A percentile compares a stretch with the other conserved stretches of the same genome.
Evolutionary conservation across 1,140 invertebrate species (phyloP).

Genomic region (Sminthurides bifidus): DNA sequence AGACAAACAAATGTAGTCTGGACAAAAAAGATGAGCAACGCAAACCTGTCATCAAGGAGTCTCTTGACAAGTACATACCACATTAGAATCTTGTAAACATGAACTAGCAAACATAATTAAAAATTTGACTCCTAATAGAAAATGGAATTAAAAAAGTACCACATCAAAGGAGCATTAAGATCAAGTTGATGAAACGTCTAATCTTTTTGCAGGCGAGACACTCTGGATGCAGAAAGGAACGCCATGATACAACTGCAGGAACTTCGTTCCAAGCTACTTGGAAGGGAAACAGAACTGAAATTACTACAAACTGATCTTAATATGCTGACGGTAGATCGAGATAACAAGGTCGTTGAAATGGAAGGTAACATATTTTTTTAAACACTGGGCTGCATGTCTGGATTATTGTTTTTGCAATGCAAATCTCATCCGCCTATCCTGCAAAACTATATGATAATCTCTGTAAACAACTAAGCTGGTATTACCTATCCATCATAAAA

Average conservation of each 20-base stretch:
- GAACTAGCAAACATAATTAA: no score
- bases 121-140: not conserved
- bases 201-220: conserved; percentile 16
- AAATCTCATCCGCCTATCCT: no score
- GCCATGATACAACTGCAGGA: conserved; percentile 25
- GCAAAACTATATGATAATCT: no score
- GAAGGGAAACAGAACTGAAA: conserved; percentile 28
- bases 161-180: not conserved
- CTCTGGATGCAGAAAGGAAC: conserved; percentile 25
- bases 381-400: no score
- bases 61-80: not conserved
- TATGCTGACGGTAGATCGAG: conserved; percentile 25
- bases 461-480: no score
- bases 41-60: not conserved
- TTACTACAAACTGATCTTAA: conserved; percentile 29
- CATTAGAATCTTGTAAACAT: not conserved
- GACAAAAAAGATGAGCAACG: not conserved
- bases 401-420: no score
- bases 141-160: not conserved
- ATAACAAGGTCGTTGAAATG: conserved; percentile 29
- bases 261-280: conserved; percentile 22
- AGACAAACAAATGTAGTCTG: not conserved
- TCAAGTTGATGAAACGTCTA: not conserved
- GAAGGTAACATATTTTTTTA: conserved; percentile 15
- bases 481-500: no score